Base-by-base conservation (phyloP, 2,797 vertebrate genomes). In the Peromyscus aztecus region DNA sequence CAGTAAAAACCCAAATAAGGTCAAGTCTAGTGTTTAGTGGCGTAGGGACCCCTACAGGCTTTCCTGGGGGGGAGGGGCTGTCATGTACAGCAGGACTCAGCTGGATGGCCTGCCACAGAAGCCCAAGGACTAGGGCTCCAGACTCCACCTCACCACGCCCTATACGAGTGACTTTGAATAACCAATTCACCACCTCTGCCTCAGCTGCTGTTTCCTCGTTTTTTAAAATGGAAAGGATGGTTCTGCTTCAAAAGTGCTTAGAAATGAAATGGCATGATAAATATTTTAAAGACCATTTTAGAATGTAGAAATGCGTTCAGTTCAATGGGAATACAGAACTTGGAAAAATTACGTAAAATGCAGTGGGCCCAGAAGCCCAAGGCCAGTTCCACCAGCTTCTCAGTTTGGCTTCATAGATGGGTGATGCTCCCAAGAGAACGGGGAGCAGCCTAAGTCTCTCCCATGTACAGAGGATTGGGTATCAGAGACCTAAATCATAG, bases 231-330 rank as follows among this genome's bases (percentile, higher is more conserved):
- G 4, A 91, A 86, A n/a, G 57, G 57, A 86, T 43, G 80, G 27
- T 16, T 67, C 61, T 87, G 9, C 13, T n/a, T 52, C 67, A 12
- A 82, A 86, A 55, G 63, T 85, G 12, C 40, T 84, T 75, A 61
- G 19, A 46, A 49, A 52, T 76, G 52, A 84, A 76, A 69, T 65
- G 27, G 31, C 14, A 57, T 40, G 76, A 6, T 71, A 63, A 63
- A 76, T 82, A 80, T 65, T 73, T 73, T 86, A 3, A 77, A 67
- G 27, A 94, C 43, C 61, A 63, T 67, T 95, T 91, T 69, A 24
- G 77, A 61, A 63, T 55, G 21, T 37, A 76, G 4, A 40, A 55
- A 77, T 65, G 69, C 2, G 23, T 63, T 73, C 49, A 78, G 12
- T 52, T 76, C 24, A 5, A 6, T 59, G 19, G 4, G 34, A 83